phyloP scores from a whole-genome alignment of 1,140 invertebrate genomes.

The Bombus cullumanus region DNA sequence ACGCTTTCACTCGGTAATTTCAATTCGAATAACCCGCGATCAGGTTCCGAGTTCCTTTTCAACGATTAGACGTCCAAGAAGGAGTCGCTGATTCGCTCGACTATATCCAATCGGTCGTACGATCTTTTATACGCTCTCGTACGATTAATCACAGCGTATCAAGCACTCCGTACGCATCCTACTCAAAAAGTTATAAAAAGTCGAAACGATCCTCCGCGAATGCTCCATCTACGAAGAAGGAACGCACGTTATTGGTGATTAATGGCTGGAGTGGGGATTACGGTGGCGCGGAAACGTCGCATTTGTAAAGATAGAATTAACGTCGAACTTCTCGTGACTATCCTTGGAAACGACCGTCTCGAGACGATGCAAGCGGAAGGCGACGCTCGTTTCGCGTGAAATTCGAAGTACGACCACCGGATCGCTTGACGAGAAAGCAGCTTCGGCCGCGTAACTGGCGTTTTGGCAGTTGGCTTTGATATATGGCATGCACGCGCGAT shows the following conservation, averaged over 20 bases:
- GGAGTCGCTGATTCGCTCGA: slow-evolving; percentile 1
- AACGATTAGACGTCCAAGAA: slow-evolving; percentile 33
- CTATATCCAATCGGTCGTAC: not conserved
- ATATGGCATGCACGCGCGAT: slow-evolving; percentile 53
- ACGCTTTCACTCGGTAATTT: not conserved
- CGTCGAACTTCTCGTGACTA: no score
- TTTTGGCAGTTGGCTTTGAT: slow-evolving; percentile 72
- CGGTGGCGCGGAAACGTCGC: no score
- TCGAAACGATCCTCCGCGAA: no score
- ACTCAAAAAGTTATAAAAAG: not conserved
- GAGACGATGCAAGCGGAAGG: no score
- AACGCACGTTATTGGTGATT: no score
- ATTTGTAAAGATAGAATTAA: no score
- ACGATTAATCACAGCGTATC: not conserved
- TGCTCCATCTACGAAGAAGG: no score
- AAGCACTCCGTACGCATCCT: not conserved
- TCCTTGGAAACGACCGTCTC: no score
- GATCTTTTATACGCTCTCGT: not conserved
- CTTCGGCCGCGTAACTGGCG: slow-evolving; percentile 47
- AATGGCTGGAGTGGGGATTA: no score
- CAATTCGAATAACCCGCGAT: not conserved
- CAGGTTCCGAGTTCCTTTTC: not conserved
- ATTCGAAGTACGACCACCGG: no score
- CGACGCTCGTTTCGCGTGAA: no score
- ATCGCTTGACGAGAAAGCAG: not conserved